Percentiles rank a stretch among this genome's conserved stretches.
These are phyloP conservation scores for Lucifuga dentata DNA, from an alignment of 2,113 vertebrate species.

Conservation along the genomic window DNA sequence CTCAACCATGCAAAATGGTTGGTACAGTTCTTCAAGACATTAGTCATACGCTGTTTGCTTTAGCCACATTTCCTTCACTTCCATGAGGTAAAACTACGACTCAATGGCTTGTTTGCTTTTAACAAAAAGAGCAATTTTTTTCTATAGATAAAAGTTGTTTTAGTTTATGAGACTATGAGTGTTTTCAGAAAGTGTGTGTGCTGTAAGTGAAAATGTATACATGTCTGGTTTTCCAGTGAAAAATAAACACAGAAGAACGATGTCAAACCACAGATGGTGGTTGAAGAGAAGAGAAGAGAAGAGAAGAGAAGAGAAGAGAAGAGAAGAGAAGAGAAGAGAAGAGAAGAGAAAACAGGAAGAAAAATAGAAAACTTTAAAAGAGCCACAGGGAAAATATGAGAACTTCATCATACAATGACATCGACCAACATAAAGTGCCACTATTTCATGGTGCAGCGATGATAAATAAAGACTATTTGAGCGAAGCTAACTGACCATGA, in stretches of 20 bases:
- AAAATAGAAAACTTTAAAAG: constrained; percentile 16
- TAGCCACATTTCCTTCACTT: no score
- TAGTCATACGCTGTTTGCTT: no score
- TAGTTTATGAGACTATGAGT: no score
- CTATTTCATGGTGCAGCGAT: constrained; percentile 13
- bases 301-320: no score
- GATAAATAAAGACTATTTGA: constrained; percentile 8
- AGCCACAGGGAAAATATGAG: neutral
- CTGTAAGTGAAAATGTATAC: no score
- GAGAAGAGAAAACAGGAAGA: neutral
- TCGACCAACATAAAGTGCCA: constrained; percentile 10
- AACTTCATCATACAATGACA: constrained; percentile 14
- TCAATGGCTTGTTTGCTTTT: no score
- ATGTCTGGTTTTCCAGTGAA: neutral
- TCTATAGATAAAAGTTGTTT: no score
- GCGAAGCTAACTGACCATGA: constrained; percentile 13
- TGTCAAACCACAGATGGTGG: neutral
- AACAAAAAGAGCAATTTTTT: no score
- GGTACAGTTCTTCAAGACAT: no score
- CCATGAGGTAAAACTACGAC: no score
- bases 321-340: neutral
- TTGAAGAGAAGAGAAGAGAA: neutral
- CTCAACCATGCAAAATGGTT: no score
- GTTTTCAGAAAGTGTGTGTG: no score
- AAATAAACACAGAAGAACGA: neutral